Base-by-base conservation (phyloP, 2,797 vertebrate genomes). In the Sebastiscus albofasciatus region DNA sequence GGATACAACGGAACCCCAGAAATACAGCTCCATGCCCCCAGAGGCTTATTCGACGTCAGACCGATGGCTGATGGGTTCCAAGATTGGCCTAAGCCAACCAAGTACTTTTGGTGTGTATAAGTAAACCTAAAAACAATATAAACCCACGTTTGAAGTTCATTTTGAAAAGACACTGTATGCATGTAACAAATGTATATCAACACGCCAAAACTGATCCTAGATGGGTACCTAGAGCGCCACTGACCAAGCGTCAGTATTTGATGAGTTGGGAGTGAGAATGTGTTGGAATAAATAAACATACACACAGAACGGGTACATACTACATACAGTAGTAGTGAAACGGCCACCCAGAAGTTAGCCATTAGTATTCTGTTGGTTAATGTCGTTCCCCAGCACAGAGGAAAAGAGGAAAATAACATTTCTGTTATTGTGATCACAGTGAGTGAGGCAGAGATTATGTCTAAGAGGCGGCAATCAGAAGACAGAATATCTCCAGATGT, bases 401-500 rank as follows among this genome's bases (percentile, higher is more conserved):
- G 22, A 52, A 31, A 72, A 33, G 18, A 27, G 67, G 36, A 58
- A 31, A 39, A 49, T 12, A 34, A 27, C 56, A 62, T 66, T 39
- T 22, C 6, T 67, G 36, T 29, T 75, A 60, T 61, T 56, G 66
- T 79, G 71, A 82, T 83, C 36, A 73, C 4, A 65, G 67, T 2
- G 39, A 82, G 61, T 72, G 72, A 79, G 77, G 68, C 33, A 1
- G 26, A 80, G 76, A 80, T 67, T 60, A 82, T 62, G 66, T 82
- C 72, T 85, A 31, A 55, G 77, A 83, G 87, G 82, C 70, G 84
- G 70, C 73, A 84, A 80, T 88, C 72, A 83, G 75, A 42, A 73
- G 56, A 74, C 72, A 68, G 77, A 83, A 70, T 60, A 79, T 66
- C 72, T 87, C 80, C 82, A 85, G 84, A 83, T 87, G 83, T 78